These are phyloP conservation scores for Naja naja DNA, from an alignment of 2,113 vertebrate genomes.

Conservation along the genomic window DNA sequence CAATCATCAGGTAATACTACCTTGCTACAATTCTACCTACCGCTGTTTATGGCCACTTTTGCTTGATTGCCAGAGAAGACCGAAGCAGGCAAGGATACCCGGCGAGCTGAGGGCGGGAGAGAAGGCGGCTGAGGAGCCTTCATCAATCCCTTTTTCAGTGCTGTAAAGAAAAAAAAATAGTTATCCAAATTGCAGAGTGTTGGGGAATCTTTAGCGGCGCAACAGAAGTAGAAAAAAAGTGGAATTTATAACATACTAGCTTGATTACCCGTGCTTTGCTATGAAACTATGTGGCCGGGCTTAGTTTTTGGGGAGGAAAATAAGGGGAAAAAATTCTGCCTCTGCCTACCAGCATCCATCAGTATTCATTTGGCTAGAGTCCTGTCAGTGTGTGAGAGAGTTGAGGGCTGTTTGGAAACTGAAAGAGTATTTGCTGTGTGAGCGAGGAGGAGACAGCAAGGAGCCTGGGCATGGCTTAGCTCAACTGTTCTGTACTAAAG, in stretches of 20 bases:
- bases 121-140: not conserved
- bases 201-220: not conserved
- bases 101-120: not conserved
- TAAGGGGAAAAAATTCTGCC: too few relatives aligned
- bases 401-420: too few relatives aligned
- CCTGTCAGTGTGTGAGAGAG: too few relatives aligned
- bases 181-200: not conserved
- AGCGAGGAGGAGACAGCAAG: too few relatives aligned
- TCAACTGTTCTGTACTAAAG: too few relatives aligned
- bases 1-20: not conserved
- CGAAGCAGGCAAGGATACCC: not conserved
- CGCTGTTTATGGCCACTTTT: not conserved
- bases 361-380: too few relatives aligned
- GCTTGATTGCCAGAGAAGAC: not conserved
- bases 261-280: too few relatives aligned
- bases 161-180: not conserved
- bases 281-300: too few relatives aligned
- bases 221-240: not conserved
- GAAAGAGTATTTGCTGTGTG: too few relatives aligned
- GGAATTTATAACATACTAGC: not conserved
- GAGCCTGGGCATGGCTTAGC: too few relatives aligned
- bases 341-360: too few relatives aligned
- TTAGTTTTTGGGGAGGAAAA: too few relatives aligned
- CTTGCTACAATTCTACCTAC: not conserved
- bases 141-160: not conserved